Conservation (phyloP, 2,888 invertebrate genomes). For the Lacanobia wlatinum region DNA sequence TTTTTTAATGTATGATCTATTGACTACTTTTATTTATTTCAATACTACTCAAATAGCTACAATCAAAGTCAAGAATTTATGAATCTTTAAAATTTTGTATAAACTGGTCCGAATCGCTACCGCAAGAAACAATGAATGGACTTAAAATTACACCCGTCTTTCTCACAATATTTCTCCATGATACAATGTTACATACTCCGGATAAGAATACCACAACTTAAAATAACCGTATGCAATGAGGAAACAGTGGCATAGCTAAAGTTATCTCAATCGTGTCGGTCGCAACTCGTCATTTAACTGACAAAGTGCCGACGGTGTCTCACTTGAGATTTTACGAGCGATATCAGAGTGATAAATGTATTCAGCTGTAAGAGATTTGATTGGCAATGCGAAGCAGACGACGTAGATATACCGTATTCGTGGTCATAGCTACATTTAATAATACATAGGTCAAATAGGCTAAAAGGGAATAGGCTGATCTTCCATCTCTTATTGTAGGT, state of each 20-base stretch:
- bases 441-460: too few species aligned
- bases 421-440: background rate
- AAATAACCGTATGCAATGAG: conserved; percentile 57
- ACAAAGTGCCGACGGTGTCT: conserved; percentile 59
- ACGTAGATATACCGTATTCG: background rate
- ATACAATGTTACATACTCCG: background rate
- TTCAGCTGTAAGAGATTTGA: conserved; percentile 37
- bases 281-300: conserved; percentile 35
- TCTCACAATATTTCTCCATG: too few species aligned
- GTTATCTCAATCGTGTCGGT: conserved; percentile 52
- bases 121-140: background rate
- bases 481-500: too few species aligned
- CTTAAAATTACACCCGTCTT: conserved; percentile 2
- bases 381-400: conserved; percentile 14
- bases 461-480: too few species aligned
- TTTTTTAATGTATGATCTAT: background rate
- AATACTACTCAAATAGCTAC: background rate
- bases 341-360: conserved; percentile 50
- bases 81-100: too few species aligned
- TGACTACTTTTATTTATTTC: background rate
- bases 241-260: conserved; percentile 44
- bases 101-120: background rate
- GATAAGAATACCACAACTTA: conserved; percentile 22
- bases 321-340: conserved; percentile 53
- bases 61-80: background rate